phyloP scores from a whole-genome alignment of 2,113 vertebrate genomes.

The Danio rerio region GRCz12tu NC_133182.1:29989501-29990000 shows the following conservation, averaged over 20 bases:
- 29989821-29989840: constrained; percentile 45
- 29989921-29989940: constrained; percentile 50
- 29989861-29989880: constrained; percentile 39
- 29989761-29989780: neutral
- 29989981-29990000: constrained; percentile 42
- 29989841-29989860: constrained; percentile 42
- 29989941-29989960: constrained; percentile 45
- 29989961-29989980: constrained; percentile 42
- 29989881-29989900: constrained; percentile 35
- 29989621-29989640: constrained; percentile 43
- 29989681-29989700: constrained; percentile 42
- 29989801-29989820: constrained; percentile 28
- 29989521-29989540: neutral
- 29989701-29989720: constrained; percentile 40
- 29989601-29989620: constrained; percentile 44
- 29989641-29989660: constrained; percentile 42
- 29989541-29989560: constrained; percentile 18
- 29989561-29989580: neutral
- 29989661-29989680: constrained; percentile 44
- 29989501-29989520: neutral
- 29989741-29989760: constrained; percentile 34
- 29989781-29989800: neutral
- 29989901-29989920: constrained; percentile 37
- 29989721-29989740: constrained; percentile 44
- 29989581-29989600: constrained; percentile 29